Conservation (phyloP, 2,113 vertebrate species). For the Tylochromis polylepis region DNA sequence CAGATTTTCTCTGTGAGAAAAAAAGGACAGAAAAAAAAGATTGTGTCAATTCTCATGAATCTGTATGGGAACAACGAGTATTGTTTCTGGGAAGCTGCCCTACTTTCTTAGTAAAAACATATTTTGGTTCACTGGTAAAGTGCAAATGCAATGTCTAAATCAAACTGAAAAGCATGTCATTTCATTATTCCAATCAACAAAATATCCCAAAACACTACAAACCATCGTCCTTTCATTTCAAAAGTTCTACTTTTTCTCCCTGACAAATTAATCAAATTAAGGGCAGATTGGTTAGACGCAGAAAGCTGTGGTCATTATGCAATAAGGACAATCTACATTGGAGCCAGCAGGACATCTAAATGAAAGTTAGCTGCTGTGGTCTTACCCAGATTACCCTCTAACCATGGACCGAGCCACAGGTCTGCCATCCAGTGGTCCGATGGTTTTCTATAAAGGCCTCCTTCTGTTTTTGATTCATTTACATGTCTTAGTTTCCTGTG, state of each 20-base stretch:
- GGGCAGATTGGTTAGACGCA: conserved; percentile 21
- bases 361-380: conserved; percentile 37
- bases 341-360: conserved; percentile 1
- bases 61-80: conserved; percentile 57
- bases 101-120: conserved; percentile 23
- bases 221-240: neutral
- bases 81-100: conserved; percentile 58
- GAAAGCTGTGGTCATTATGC: conserved; percentile 21
- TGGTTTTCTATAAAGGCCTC: conserved; percentile 7
- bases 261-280: conserved; percentile 32
- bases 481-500: neutral
- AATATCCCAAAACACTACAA: neutral
- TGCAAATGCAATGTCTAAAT: neutral
- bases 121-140: conserved; percentile 2
- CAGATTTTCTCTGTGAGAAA: conserved; percentile 69
- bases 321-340: conserved; percentile 4
- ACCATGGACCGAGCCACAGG: conserved; percentile 22
- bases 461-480: conserved; percentile 19
- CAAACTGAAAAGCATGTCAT: neutral
- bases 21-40: conserved; percentile 30
- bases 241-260: neutral
- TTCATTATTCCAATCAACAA: neutral
- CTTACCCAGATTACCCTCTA: conserved; percentile 12
- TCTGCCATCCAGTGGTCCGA: conserved; percentile 13
- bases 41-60: conserved; percentile 72